Evolutionary conservation across 64 coral and sea anemone species (phyloP).

Genomic region (Trachythela sp.): DNA sequence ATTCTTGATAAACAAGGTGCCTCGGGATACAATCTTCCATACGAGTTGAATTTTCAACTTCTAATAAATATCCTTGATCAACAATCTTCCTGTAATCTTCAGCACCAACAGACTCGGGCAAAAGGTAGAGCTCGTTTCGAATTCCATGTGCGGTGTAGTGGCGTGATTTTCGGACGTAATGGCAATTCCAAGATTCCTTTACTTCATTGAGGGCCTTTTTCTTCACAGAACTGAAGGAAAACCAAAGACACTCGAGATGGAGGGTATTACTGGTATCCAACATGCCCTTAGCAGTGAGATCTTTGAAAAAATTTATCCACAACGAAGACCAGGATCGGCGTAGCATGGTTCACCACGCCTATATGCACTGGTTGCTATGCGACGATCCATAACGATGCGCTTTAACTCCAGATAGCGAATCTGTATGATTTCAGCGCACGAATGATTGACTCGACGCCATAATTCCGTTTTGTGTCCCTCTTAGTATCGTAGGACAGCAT

Average conservation of each 20-base stretch:
- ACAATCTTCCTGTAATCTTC: slow-evolving; percentile 7
- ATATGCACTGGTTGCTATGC: not conserved
- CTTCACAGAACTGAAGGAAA: not conserved
- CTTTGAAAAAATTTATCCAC: slow-evolving; percentile 8
- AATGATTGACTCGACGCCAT: not conserved
- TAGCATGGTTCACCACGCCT: not conserved
- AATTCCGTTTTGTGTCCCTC: not conserved
- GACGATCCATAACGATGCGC: slow-evolving; percentile 5
- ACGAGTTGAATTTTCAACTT: not conserved
- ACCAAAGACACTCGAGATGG: not conserved
- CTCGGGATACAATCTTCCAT: slow-evolving; percentile 7
- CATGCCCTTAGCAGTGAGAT: not conserved
- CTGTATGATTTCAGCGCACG: not conserved
- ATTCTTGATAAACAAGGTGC: slow-evolving; percentile 39
- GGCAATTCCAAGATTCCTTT: not conserved
- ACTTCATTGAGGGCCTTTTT: not conserved
- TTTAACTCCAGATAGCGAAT: not conserved
- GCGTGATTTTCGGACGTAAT: not conserved
- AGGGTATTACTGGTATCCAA: not conserved
- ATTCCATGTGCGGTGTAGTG: slow-evolving; percentile 33
- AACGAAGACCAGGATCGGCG: not conserved
- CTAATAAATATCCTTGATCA: slow-evolving; percentile 21
- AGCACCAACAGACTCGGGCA: slow-evolving; percentile 36
- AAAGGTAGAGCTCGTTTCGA: slow-evolving; percentile 41
- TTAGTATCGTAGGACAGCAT: not conserved